Percentiles rank a stretch among this genome's conserved stretches.
Evolutionary conservation across 2,113 vertebrate species (phyloP).

Genomic region (Oceanites oceanicus): DNA sequence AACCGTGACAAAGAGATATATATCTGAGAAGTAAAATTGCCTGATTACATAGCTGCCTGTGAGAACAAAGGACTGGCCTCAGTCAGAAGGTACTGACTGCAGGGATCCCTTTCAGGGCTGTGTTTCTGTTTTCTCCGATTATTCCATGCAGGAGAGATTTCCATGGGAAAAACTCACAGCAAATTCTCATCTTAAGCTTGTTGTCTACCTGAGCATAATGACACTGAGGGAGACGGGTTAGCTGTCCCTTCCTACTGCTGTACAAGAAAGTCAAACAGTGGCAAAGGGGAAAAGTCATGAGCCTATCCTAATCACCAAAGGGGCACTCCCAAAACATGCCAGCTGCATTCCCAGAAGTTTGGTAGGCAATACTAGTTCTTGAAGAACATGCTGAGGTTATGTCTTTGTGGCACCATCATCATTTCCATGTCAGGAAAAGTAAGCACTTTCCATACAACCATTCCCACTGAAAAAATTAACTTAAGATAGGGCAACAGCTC

Average conservation of each 20-base stretch:
- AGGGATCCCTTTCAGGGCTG: neutral
- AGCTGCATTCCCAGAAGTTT: neutral
- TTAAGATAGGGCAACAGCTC: neutral
- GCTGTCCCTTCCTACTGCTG: neutral
- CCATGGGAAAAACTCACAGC: fast-evolving
- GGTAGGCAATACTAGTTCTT: neutral
- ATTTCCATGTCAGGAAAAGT: neutral
- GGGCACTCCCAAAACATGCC: neutral
- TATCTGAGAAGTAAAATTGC: neutral
- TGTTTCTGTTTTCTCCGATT: neutral
- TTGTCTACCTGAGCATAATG: neutral
- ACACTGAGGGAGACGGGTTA: too few relatives aligned
- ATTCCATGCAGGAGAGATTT: neutral
- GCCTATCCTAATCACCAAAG: neutral
- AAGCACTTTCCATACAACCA: neutral
- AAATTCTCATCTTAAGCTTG: neutral
- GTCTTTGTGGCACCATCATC: neutral
- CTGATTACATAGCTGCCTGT: neutral
- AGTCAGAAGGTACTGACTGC: neutral
- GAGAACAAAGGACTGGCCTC: neutral
- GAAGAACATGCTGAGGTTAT: neutral
- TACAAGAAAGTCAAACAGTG: neutral
- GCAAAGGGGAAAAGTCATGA: neutral
- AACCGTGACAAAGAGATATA: neutral
- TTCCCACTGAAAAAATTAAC: neutral